These are phyloP conservation scores for Tympanuchus pallidicinctus DNA, from an alignment of 2,113 vertebrate genomes.

Conservation along the genomic window DNA sequence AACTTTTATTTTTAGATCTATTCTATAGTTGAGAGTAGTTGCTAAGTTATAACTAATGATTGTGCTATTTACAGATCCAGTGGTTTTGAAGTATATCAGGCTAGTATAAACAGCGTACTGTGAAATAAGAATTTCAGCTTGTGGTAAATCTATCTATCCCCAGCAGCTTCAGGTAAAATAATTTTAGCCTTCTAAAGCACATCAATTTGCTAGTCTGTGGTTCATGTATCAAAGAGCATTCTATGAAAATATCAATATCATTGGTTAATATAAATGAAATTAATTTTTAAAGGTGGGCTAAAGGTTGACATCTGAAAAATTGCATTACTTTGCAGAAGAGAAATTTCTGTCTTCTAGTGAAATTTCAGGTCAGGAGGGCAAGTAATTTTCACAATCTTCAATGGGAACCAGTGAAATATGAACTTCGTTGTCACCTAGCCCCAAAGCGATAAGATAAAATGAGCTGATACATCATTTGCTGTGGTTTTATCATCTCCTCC, in stretches of 20 bases:
- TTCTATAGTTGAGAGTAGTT: neutral
- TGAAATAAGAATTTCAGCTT: slow-evolving; percentile 78
- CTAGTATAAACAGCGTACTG: slow-evolving; percentile 79
- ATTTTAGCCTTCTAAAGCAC: slow-evolving; percentile 78
- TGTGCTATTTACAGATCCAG: slow-evolving; percentile 75
- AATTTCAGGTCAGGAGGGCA: slow-evolving; percentile 89
- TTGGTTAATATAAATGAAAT: slow-evolving; percentile 93
- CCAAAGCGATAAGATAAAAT: slow-evolving; percentile 90
- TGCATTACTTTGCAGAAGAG: slow-evolving; percentile 89
- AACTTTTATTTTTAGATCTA: slow-evolving; percentile 35
- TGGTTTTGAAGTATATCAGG: slow-evolving; percentile 72
- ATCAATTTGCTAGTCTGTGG: slow-evolving; percentile 81
- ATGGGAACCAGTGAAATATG: slow-evolving; percentile 90
- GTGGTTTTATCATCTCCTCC: slow-evolving; percentile 87
- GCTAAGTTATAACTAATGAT: slow-evolving; percentile 36
- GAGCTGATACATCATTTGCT: slow-evolving; percentile 91
- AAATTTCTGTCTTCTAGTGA: slow-evolving; percentile 89
- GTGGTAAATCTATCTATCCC: slow-evolving; percentile 82
- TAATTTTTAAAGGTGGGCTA: slow-evolving; percentile 91
- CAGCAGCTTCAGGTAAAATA: slow-evolving; percentile 81
- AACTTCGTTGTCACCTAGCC: slow-evolving; percentile 91
- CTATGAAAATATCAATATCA: slow-evolving; percentile 90
- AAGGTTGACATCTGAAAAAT: slow-evolving; percentile 92
- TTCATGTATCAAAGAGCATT: slow-evolving; percentile 86
- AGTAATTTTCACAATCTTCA: slow-evolving; percentile 90